Evolutionary conservation across 2,888 invertebrate species (phyloP).

Genomic region (Eudemis profundana): DNA sequence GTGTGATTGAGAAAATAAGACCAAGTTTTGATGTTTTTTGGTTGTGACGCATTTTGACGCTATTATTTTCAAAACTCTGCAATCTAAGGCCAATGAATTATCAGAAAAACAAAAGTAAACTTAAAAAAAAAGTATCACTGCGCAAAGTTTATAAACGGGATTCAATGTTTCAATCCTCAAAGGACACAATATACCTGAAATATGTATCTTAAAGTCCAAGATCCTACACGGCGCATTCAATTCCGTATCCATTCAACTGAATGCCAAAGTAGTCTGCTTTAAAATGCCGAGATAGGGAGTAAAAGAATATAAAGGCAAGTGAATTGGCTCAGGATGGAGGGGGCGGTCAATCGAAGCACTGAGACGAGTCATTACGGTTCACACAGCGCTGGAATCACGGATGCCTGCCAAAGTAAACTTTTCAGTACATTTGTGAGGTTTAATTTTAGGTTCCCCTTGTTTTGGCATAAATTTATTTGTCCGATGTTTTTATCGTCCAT

Average conservation of each 20-base stretch:
- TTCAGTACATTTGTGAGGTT: conserved; percentile 6
- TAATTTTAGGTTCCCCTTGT: conserved; percentile 22
- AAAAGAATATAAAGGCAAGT: conserved; percentile 74
- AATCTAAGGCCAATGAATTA: too few species aligned
- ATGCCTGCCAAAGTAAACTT: conserved; percentile 37
- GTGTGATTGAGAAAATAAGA: too few species aligned
- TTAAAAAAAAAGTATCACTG: too few species aligned
- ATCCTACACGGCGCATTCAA: conserved; percentile 37
- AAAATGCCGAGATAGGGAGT: conserved; percentile 67
- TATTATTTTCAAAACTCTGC: too few species aligned
- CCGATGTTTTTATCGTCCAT: too few species aligned
- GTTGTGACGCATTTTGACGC: too few species aligned
- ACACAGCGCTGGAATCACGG: conserved; percentile 50
- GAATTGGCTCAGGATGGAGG: conserved; percentile 69
- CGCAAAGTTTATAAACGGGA: too few species aligned
- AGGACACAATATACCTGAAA: conserved; percentile 20
- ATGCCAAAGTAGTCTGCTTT: conserved; percentile 51
- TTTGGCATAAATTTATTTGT: too few species aligned
- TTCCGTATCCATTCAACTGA: conserved; percentile 38
- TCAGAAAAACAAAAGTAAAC: too few species aligned
- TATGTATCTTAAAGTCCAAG: conserved; percentile 36
- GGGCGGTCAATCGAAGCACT: conserved; percentile 79
- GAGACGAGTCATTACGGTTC: conserved; percentile 76
- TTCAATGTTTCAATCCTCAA: conserved; percentile 3
- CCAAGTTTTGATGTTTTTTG: too few species aligned